Evolutionary conservation across 2,888 invertebrate species (phyloP).

Genomic region (Heliothis peltigera): DNA sequence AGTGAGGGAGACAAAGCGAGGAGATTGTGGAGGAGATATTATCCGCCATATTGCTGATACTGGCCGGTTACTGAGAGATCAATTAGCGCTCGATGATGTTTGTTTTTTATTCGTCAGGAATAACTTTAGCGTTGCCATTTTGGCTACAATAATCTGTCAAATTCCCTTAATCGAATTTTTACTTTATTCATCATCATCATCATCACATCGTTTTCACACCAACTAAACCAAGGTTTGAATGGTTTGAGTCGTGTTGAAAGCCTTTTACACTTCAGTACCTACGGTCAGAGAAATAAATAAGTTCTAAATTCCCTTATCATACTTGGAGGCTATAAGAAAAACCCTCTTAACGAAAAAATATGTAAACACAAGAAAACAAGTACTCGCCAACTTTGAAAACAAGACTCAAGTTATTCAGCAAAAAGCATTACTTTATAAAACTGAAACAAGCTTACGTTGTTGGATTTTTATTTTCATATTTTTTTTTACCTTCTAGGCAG

Average conservation of each 20-base stretch:
- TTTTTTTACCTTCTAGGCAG: conserved; percentile 23
- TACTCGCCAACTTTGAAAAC: conserved; percentile 41
- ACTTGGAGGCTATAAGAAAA: not conserved
- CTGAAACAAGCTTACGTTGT: conserved; percentile 56
- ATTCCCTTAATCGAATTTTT: no score
- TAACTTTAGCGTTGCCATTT: no score
- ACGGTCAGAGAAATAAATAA: not conserved
- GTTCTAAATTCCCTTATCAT: not conserved
- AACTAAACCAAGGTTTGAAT: no score
- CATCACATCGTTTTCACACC: no score
- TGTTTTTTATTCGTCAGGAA: no score
- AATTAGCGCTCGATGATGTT: no score
- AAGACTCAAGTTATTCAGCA: conserved; percentile 55
- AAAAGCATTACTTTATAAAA: conserved; percentile 53
- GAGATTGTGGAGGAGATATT: conserved; percentile 21
- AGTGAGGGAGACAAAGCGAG: conserved; percentile 45
- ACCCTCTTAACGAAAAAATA: conserved; percentile 10
- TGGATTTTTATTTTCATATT: conserved; percentile 41
- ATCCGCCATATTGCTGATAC: conserved; percentile 35
- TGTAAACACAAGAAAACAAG: conserved; percentile 16
- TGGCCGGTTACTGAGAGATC: conserved; percentile 15
- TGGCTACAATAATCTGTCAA: no score
- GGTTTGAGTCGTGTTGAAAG: no score
- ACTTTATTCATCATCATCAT: no score
- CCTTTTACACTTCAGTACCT: no score